Conservation (phyloP, 2,113 vertebrate genomes). For the Alouatta palliata region DNA sequence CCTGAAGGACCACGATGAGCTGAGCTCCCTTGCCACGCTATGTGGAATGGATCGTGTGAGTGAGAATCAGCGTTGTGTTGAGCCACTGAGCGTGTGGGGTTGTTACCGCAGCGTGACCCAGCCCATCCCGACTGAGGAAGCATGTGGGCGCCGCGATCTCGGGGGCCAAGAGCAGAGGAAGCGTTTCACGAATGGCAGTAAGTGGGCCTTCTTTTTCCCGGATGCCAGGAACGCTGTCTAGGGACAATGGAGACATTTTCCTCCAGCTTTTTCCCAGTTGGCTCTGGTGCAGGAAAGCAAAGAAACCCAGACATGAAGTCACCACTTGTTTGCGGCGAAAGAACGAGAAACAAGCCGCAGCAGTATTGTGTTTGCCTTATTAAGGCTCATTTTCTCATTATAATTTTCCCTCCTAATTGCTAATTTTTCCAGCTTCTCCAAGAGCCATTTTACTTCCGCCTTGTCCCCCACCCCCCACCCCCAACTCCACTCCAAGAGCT, state of each 20-base stretch:
- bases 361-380: constrained; percentile 80
- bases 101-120: rapidly evolving
- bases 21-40: too few relatives aligned
- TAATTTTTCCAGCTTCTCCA: constrained; percentile 77
- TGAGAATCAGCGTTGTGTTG: too few relatives aligned
- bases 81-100: not conserved
- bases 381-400: constrained; percentile 79
- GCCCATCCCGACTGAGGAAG: not conserved
- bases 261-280: constrained; percentile 80
- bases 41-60: not conserved
- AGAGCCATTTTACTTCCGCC: constrained; percentile 64
- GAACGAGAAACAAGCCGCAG: constrained; percentile 61
- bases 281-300: constrained; percentile 71
- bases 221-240: not conserved
- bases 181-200: rapidly evolving
- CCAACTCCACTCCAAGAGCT: constrained; percentile 40
- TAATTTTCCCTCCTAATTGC: constrained; percentile 77
- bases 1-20: not conserved
- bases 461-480: not conserved
- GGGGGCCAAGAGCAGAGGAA: not conserved
- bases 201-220: not conserved
- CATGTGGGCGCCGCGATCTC: rapidly evolving
- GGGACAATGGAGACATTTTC: constrained; percentile 82
- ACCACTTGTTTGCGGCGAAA: constrained; percentile 83
- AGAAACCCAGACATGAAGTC: constrained; percentile 85